These are phyloP conservation scores for Dynastes tityus DNA, from an alignment of 2,888 invertebrate species.

Conservation along the genomic window DNA sequence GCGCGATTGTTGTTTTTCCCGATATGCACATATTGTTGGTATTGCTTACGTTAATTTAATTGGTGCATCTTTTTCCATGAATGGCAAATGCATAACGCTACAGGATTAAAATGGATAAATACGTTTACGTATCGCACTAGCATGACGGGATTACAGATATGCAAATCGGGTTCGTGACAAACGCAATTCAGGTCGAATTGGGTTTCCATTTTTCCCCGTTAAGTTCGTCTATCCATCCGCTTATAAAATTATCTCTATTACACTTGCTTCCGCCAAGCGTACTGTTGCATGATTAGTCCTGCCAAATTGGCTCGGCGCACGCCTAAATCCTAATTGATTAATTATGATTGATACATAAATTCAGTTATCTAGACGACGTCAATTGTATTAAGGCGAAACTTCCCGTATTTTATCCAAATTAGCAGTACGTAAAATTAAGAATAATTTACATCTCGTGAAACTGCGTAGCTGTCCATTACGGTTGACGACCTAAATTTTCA, in stretches of 20 bases:
- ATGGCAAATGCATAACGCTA: too few relatives aligned
- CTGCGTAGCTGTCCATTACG: conserved; percentile 4
- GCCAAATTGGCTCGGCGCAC: conserved; percentile 38
- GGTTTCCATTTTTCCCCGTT: conserved; percentile 15
- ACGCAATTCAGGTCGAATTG: conserved; percentile 17
- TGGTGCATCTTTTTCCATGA: too few relatives aligned
- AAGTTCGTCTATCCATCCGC: conserved; percentile 20
- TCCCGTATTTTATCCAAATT: conserved; percentile 38
- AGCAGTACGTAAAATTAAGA: conserved; percentile 29
- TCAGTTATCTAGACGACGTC: conserved; percentile 27
- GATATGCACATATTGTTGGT: too few relatives aligned
- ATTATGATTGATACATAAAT: conserved; percentile 46
- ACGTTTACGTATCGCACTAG: too few relatives aligned
- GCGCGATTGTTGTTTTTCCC: too few relatives aligned
- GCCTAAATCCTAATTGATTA: conserved; percentile 40
- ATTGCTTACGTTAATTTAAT: too few relatives aligned
- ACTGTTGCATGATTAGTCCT: conserved; percentile 29
- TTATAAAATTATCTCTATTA: conserved; percentile 44
- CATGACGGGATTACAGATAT: conserved; percentile 1
- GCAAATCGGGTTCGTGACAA: conserved; percentile 16
- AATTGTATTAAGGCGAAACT: conserved; percentile 40
- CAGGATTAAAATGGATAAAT: too few relatives aligned
- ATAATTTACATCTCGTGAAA: conserved; percentile 4
- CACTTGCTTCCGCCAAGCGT: conserved; percentile 22
- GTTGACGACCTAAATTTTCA: not conserved